Evolutionary conservation across 2,888 invertebrate genomes (phyloP).

Genomic region (Aphelenchoides bicaudatus): DNA sequence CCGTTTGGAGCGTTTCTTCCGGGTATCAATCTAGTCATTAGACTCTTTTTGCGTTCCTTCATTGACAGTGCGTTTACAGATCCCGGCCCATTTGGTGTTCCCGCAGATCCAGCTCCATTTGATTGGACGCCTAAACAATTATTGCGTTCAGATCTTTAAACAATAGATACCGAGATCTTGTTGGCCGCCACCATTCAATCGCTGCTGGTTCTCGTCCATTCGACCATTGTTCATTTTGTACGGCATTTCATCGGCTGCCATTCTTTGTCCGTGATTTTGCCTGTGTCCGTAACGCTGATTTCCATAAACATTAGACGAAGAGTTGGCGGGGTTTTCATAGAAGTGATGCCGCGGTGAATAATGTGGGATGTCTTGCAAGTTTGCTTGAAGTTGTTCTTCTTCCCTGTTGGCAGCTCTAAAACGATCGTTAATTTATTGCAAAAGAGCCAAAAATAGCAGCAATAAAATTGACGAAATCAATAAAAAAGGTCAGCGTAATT

Average conservation of each 20-base stretch:
- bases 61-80: slow-evolving; percentile 27
- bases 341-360: slow-evolving; percentile 18
- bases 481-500: background rate
- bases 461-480: slow-evolving; percentile 1
- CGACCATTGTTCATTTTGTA: background rate
- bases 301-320: background rate
- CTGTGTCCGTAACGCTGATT: background rate
- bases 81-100: no score
- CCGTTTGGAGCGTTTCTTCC: slow-evolving; percentile 46
- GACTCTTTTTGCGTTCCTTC: slow-evolving; percentile 80
- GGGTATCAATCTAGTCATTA: slow-evolving; percentile 60
- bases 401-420: slow-evolving; percentile 14
- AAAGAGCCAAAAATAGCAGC: background rate
- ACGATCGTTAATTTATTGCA: slow-evolving; percentile 12
- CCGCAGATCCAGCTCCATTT: slow-evolving; percentile 13
- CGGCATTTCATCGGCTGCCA: background rate
- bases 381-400: slow-evolving; percentile 12
- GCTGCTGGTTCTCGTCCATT: slow-evolving; percentile 20
- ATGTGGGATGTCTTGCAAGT: slow-evolving; percentile 8
- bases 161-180: slow-evolving; percentile 1
- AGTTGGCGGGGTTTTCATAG: slow-evolving; percentile 20
- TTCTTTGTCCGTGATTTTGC: background rate
- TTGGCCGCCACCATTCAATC: slow-evolving; percentile 26
- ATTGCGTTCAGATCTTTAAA: no score
- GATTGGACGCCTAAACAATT: slow-evolving; percentile 18